Conservation (phyloP, 1,140 invertebrate species). For the Trichonephila inaurata region DNA sequence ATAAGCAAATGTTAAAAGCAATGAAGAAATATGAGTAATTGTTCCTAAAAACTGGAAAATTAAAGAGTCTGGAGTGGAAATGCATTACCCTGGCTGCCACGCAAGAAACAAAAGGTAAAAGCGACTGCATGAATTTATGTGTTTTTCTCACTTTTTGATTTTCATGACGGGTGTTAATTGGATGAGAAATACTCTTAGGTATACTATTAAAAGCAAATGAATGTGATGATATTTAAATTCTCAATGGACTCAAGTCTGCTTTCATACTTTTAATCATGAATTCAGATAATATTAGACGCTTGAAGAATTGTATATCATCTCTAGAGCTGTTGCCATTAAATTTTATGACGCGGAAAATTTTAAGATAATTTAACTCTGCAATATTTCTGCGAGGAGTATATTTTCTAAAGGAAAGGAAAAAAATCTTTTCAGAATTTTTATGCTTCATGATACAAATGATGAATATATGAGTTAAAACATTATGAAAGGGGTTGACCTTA, state of each 20-base stretch:
- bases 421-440: not conserved
- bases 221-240: conserved; percentile 29
- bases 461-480: not conserved
- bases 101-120: not conserved
- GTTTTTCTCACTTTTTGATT: conserved; percentile 24
- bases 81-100: not conserved
- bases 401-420: not conserved
- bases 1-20: not conserved
- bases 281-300: not conserved
- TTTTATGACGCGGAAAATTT: not conserved
- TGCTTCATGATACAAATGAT: not conserved
- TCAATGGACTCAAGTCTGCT: not conserved
- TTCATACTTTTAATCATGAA: conserved; percentile 2
- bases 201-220: not conserved
- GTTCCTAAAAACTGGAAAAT: conserved; percentile 25
- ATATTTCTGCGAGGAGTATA: not conserved
- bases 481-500: not conserved
- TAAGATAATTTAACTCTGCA: not conserved
- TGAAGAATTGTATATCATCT: not conserved
- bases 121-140: not conserved
- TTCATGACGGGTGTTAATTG: not conserved
- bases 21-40: conserved; percentile 13
- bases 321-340: not conserved
- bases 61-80: conserved; percentile 20
- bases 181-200: conserved; percentile 9